phyloP scores from a whole-genome alignment of 2,113 vertebrate genomes.

The Silurus glanis region DNA sequence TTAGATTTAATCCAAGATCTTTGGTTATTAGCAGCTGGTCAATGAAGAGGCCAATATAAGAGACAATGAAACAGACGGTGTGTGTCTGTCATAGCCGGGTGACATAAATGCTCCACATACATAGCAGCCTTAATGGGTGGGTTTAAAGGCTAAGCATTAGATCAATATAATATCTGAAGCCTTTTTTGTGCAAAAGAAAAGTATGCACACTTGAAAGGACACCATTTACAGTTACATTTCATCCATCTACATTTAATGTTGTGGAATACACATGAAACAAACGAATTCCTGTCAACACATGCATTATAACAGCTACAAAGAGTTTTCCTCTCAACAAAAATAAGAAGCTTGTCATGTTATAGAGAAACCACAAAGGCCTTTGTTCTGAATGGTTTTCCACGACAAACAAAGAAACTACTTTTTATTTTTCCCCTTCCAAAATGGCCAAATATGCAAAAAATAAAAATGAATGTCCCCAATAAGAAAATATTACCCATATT shows the following conservation, averaged over 20 bases:
- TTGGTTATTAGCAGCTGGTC: neutral
- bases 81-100: neutral
- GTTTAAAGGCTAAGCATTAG: neutral
- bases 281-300: neutral
- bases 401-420: neutral
- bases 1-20: slow-evolving; percentile 10
- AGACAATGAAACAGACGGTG: neutral
- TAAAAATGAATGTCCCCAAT: neutral
- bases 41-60: neutral
- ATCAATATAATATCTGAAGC: slow-evolving; percentile 26
- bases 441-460: neutral
- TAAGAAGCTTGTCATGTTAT: neutral
- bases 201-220: neutral
- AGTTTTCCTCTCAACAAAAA: neutral
- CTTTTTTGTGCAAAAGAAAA: neutral
- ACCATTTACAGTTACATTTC: neutral
- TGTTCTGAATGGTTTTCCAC: neutral
- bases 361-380: neutral
- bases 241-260: neutral
- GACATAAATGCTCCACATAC: slow-evolving; percentile 2
- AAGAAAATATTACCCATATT: neutral
- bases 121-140: slow-evolving; percentile 3
- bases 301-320: neutral
- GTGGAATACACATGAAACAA: neutral
- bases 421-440: neutral